These are phyloP conservation scores for Mythimna vitellina DNA, from an alignment of 2,888 invertebrate species.

Conservation along the genomic window DNA sequence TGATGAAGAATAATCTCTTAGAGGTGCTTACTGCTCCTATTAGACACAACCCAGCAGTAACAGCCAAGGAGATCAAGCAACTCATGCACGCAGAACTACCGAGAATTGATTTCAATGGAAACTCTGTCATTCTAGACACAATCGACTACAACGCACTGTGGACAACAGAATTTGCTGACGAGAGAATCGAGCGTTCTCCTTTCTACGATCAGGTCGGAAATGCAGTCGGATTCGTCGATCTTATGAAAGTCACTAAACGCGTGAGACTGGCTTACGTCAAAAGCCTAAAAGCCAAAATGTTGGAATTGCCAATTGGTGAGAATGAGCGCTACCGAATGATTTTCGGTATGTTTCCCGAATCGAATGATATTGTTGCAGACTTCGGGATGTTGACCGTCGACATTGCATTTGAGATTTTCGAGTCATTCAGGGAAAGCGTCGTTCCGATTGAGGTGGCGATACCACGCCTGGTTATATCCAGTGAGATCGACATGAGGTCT, in stretches of 20 bases:
- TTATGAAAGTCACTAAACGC: slow-evolving; percentile 47
- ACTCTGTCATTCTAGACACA: slow-evolving; percentile 56
- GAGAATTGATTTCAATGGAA: slow-evolving; percentile 49
- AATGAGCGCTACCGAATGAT: slow-evolving; percentile 38
- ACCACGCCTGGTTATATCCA: slow-evolving; percentile 32
- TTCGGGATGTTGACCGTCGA: background rate
- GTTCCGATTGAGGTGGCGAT: slow-evolving; percentile 49
- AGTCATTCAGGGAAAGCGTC: slow-evolving; percentile 24
- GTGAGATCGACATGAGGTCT: slow-evolving; percentile 25
- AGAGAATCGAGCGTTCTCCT: slow-evolving; percentile 37
- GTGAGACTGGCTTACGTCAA: slow-evolving; percentile 43
- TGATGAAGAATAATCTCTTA: slow-evolving; percentile 40
- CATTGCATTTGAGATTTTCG: slow-evolving; percentile 29
- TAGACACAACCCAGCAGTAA: slow-evolving; percentile 39
- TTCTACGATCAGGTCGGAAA: slow-evolving; percentile 44
- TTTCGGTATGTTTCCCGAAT: slow-evolving; percentile 17
- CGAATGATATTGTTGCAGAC: background rate
- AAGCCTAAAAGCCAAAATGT: slow-evolving; percentile 29
- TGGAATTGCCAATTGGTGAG: slow-evolving; percentile 45
- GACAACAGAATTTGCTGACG: slow-evolving; percentile 43
- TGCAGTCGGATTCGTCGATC: slow-evolving; percentile 44
- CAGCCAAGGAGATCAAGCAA: slow-evolving; percentile 41
- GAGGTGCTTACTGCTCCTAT: slow-evolving; percentile 49
- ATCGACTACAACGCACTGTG: slow-evolving; percentile 42
- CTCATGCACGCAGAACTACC: slow-evolving; percentile 12